Conservation (phyloP, 2,113 vertebrate species). For the Oxyruncus cristatus region DNA sequence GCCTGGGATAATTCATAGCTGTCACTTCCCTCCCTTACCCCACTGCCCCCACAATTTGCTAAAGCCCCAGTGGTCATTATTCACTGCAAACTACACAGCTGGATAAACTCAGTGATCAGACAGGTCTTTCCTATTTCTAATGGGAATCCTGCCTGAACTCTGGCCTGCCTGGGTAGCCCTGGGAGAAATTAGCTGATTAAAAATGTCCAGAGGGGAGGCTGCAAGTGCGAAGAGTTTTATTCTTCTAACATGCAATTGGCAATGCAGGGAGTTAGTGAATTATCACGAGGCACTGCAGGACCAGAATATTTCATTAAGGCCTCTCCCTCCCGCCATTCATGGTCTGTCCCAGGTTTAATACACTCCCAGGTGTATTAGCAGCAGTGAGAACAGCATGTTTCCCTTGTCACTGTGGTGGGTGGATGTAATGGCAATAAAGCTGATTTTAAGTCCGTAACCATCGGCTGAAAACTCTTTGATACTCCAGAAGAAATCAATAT, state of each 20-base stretch:
- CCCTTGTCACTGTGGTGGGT: background rate
- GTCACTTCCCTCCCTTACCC: background rate
- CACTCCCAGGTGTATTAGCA: background rate
- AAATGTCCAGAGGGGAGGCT: background rate
- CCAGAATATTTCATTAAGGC: background rate
- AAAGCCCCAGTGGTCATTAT: constrained; percentile 26
- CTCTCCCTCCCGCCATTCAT: background rate
- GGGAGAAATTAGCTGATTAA: constrained; percentile 58
- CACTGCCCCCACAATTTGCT: background rate
- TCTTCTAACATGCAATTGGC: background rate
- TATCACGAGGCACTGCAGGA: background rate
- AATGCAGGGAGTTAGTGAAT: background rate
- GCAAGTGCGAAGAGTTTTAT: background rate
- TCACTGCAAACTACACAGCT: constrained; percentile 49
- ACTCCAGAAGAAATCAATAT: background rate
- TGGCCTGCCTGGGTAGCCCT: background rate
- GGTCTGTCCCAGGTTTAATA: background rate
- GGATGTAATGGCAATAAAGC: background rate
- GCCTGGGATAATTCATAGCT: background rate
- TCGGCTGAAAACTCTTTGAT: background rate
- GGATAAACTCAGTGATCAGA: constrained; percentile 53
- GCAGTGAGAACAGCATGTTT: background rate
- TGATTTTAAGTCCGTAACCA: background rate
- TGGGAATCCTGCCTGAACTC: constrained; percentile 38
- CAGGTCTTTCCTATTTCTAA: constrained; percentile 44